Evolutionary conservation across 35 echinoderm and acorn worm species (phyloP).

Genomic region (Eucidaris tribuloides): DNA sequence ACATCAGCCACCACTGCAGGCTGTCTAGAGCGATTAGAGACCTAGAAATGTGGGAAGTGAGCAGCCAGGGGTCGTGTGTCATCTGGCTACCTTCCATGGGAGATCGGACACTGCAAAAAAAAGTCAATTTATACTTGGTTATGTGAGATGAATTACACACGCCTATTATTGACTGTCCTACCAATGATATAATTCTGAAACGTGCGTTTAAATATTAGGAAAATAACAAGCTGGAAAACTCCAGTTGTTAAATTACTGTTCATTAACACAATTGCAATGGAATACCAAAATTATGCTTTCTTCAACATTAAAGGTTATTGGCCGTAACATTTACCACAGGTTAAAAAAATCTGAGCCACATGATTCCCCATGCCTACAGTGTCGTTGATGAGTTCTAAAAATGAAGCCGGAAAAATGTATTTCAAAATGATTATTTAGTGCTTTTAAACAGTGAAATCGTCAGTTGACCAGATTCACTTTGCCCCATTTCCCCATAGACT

Average conservation of each 20-base stretch:
- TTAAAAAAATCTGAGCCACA: too few relatives aligned
- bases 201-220: not conserved
- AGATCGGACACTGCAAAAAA: conserved; percentile 26
- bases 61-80: not conserved
- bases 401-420: too few relatives aligned
- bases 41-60: conserved; percentile 13
- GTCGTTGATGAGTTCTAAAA: too few relatives aligned
- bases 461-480: too few relatives aligned
- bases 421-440: too few relatives aligned
- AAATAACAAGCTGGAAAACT: not conserved
- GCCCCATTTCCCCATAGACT: too few relatives aligned
- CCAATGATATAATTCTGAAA: not conserved
- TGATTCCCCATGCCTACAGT: too few relatives aligned
- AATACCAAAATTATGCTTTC: not conserved
- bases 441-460: too few relatives aligned
- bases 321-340: too few relatives aligned
- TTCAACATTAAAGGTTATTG: not conserved
- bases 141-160: not conserved
- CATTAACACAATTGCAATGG: not conserved
- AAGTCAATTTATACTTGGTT: too few relatives aligned
- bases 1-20: not conserved
- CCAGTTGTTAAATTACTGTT: too few relatives aligned
- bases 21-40: not conserved
- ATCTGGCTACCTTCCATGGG: conserved; percentile 23
- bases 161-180: not conserved